Evolutionary conservation across 2,888 invertebrate genomes (phyloP), one percentile per base, ranked within the genome.

Genomic region (Scelioninae gen. 1): DNA sequence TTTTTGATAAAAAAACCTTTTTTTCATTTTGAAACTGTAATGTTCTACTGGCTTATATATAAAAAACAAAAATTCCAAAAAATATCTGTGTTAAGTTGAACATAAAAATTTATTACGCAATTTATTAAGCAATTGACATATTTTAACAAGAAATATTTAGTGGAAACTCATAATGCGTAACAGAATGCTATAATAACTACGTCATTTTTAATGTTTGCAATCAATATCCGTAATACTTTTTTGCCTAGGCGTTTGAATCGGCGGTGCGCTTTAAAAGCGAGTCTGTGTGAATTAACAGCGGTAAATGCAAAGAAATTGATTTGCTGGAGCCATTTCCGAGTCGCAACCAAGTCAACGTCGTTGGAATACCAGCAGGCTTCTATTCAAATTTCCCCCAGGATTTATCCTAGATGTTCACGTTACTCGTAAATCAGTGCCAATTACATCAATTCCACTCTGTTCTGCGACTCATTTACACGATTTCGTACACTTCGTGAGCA

Each of bases 321-420:
- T 82, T 55, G 74, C 82, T 63, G 49, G 68, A 63, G 53, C 74
- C 72, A 74, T 83, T 78, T 79, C 79, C 83, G 83, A 63, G 69
- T 72, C 55, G 68, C 51, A 55, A 62, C 62, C 74, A 82, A 78
- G 82, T 82, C 74, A 69, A 78, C 74, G 78, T 66, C 62, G 76
- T 15, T 65, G 40, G 58, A 75, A 79, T 65, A 79, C 60, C 69
- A 68, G 15, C 76, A 56, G 43, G 79, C 76, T 79, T 83, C 76
- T 76, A 79, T 76, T 71, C 66, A 76, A 75, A 83, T 83, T 83
- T 83, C 79, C 83, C 83, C 31, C 72, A 76, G 83, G 79, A 79
- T 76, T 83, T 79, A 83, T 75, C 79, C 83, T 76, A 79, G 76
- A 83, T 83, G 75, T 69, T 79, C 83, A 62, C 43, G 66, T 71